Percentiles rank a stretch among this genome's conserved stretches.
Conservation (phyloP, 2,113 vertebrate species). For the Leptobrachium ailaonicum region DNA sequence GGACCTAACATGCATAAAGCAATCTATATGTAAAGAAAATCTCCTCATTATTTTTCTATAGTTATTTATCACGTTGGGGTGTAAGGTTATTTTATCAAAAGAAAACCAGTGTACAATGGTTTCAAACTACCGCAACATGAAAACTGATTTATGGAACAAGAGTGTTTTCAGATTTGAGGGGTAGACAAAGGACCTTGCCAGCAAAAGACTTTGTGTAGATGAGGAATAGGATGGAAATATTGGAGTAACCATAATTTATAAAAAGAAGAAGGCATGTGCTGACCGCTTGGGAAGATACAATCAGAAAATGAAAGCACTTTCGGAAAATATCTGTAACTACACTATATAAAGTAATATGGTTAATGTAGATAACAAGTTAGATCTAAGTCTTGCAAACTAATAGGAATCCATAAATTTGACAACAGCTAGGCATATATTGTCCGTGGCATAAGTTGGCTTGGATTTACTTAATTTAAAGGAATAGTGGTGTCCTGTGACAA, state of each 20-base stretch:
- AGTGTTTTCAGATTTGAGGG: conserved; percentile 36
- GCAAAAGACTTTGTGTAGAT: conserved; percentile 29
- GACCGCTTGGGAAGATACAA: conserved; percentile 31
- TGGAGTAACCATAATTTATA: conserved; percentile 38
- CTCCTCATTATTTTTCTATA: background rate
- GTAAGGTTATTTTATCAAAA: conserved; percentile 30
- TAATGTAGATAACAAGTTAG: conserved; percentile 49
- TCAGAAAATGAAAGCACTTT: conserved; percentile 43
- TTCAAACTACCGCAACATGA: background rate
- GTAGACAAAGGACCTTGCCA: conserved; percentile 31
- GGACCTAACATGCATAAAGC: background rate
- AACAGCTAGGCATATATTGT: conserved; percentile 3
- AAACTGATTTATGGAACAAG: conserved; percentile 26
- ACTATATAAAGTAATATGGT: conserved; percentile 50
- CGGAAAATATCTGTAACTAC: conserved; percentile 37
- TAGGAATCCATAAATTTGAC: conserved; percentile 50
- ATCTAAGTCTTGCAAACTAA: conserved; percentile 44
- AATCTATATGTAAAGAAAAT: background rate
- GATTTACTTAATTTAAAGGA: too few relatives aligned
- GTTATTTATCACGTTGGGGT: background rate
- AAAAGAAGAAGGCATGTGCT: conserved; percentile 33
- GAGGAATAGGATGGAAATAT: conserved; percentile 31
- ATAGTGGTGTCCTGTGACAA: too few relatives aligned
- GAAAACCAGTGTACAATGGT: background rate
- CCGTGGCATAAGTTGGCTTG: too few relatives aligned